Conservation (phyloP, 2,888 invertebrate species). For the Catocala sponsa region DNA sequence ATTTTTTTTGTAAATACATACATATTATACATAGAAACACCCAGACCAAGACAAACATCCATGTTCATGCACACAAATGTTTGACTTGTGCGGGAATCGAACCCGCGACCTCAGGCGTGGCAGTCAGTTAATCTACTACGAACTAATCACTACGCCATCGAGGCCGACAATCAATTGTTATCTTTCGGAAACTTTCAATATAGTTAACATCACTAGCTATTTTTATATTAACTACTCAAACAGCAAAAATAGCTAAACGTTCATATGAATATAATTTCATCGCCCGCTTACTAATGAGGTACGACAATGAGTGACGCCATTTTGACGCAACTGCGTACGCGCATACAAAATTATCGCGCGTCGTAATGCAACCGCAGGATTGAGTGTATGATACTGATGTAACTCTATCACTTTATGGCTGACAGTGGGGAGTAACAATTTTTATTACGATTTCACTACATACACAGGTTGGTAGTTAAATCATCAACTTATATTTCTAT, state of each 20-base stretch:
- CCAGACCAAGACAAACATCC: no score
- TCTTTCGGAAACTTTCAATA: neutral
- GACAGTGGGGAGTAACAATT: neutral
- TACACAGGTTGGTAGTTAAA: neutral
- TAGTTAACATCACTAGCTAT: neutral
- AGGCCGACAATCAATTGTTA: no score
- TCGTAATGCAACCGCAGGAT: conserved; percentile 33
- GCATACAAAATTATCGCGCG: conserved; percentile 38
- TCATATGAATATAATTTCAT: conserved; percentile 32
- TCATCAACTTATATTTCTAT: neutral
- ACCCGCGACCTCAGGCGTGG: no score
- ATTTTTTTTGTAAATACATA: no score
- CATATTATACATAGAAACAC: no score
- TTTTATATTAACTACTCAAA: neutral
- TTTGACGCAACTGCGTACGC: conserved; percentile 40
- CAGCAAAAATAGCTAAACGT: conserved; percentile 42
- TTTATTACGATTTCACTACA: neutral
- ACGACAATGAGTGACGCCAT: conserved; percentile 41
- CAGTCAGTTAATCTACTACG: no score
- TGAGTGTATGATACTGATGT: conserved; percentile 13
- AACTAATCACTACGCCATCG: no score
- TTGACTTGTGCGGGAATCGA: no score
- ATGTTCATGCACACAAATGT: no score
- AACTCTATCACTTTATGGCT: conserved; percentile 7
- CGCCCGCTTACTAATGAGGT: conserved; percentile 46